These are phyloP conservation scores for Tursiops truncatus DNA, from an alignment of 2,113 vertebrate species.

Conservation along the genomic window DNA sequence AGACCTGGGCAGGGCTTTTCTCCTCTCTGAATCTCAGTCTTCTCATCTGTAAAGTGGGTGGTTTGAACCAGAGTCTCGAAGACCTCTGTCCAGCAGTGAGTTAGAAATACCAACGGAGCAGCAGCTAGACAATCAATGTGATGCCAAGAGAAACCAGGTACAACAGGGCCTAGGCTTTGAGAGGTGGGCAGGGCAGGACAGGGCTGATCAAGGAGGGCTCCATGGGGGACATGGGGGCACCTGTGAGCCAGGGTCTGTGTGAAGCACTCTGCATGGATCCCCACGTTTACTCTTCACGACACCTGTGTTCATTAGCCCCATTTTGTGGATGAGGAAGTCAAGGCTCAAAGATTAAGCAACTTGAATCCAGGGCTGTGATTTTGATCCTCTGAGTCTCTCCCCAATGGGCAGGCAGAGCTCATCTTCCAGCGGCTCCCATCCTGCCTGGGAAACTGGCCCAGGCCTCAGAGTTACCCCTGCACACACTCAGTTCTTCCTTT, in stretches of 20 bases:
- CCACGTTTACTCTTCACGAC: background rate
- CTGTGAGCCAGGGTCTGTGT: background rate
- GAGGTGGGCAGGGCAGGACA: too few relatives aligned
- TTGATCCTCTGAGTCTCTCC: background rate
- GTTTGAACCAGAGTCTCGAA: background rate
- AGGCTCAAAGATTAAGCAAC: background rate
- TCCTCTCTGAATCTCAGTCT: background rate
- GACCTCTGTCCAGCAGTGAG: background rate
- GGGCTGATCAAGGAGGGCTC: background rate
- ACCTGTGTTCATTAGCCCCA: rapidly evolving
- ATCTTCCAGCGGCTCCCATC: background rate
- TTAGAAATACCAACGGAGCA: background rate
- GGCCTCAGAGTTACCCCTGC: background rate
- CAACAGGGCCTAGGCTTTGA: too few relatives aligned
- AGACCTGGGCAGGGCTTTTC: background rate
- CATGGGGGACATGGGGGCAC: rapidly evolving
- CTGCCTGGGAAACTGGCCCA: background rate
- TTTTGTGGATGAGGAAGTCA: background rate
- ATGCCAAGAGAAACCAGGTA: background rate
- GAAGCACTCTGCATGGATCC: background rate
- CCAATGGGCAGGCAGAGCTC: background rate
- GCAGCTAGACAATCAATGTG: background rate
- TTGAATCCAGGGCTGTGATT: background rate
- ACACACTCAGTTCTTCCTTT: background rate
- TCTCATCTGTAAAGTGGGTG: background rate